Evolutionary conservation across 2,113 vertebrate species (phyloP).

Genomic region (Dipodomys stephensi): DNA sequence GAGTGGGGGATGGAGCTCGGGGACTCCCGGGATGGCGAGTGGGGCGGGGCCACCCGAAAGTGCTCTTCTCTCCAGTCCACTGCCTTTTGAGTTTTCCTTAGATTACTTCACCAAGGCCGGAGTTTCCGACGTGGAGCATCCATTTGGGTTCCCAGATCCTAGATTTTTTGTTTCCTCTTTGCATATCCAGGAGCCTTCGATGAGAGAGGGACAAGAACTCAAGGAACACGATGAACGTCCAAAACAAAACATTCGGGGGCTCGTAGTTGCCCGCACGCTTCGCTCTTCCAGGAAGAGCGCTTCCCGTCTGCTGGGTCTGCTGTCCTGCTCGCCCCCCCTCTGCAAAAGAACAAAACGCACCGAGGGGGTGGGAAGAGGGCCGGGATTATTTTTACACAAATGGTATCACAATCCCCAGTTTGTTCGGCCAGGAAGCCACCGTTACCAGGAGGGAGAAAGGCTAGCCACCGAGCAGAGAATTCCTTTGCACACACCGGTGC

Average conservation of each 20-base stretch:
- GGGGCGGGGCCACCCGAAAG: not conserved
- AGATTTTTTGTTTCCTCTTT: not conserved
- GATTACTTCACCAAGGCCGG: not conserved
- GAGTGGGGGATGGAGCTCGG: accelerated
- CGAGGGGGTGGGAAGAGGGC: not conserved
- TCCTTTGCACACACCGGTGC: not conserved
- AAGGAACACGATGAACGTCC: not conserved
- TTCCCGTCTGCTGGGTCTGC: too few species aligned
- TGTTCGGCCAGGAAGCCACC: not conserved
- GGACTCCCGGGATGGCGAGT: not conserved
- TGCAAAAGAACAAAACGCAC: accelerated
- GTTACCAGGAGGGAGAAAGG: not conserved
- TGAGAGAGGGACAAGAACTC: not conserved
- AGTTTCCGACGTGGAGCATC: not conserved
- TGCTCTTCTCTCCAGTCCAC: not conserved
- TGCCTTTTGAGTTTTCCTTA: not conserved
- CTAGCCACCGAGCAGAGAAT: not conserved
- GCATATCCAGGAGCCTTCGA: not conserved
- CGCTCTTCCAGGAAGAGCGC: not conserved
- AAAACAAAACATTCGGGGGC: not conserved
- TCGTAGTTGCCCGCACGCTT: not conserved
- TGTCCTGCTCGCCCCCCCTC: not conserved
- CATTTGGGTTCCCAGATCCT: not conserved
- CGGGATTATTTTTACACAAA: not conserved
- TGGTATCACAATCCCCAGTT: accelerated